Evolutionary conservation across 2,797 vertebrate genomes (phyloP).

Genomic region (Forpus xanthops): DNA sequence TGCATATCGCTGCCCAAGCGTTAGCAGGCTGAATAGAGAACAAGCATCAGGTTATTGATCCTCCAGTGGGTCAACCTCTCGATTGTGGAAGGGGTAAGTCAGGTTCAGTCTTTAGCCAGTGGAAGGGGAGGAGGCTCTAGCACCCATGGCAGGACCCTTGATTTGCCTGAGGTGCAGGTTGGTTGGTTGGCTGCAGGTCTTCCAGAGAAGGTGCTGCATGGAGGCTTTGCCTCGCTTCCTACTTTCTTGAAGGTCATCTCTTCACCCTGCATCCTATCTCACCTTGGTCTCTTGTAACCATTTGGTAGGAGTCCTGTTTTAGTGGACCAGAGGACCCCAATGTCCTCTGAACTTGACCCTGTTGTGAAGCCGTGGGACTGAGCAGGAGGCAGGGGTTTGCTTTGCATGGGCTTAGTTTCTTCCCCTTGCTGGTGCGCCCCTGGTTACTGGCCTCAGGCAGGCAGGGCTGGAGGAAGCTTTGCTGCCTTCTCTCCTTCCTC

Average conservation of each 20-base stretch:
- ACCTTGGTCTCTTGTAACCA: neutral
- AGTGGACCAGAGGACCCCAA: neutral
- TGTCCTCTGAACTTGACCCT: neutral
- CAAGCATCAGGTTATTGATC: neutral
- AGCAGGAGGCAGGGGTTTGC: neutral
- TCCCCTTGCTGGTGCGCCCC: neutral
- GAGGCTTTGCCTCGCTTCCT: neutral
- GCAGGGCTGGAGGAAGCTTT: neutral
- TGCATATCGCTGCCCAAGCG: neutral
- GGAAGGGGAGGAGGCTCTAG: neutral
- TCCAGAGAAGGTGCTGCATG: neutral
- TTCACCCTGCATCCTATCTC: neutral
- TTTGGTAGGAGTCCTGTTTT: neutral
- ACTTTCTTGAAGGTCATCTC: neutral
- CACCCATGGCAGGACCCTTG: fast-evolving
- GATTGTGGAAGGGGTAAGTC: neutral
- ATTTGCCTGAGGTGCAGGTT: neutral
- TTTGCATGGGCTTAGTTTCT: neutral
- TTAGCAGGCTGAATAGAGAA: neutral
- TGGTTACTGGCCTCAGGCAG: too few relatives aligned
- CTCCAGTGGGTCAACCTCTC: neutral
- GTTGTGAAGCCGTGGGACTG: neutral
- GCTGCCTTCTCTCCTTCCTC: neutral
- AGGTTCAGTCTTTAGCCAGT: neutral
- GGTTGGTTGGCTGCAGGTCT: neutral